A percentile compares a stretch with the other conserved stretches of the same genome.
Evolutionary conservation across 1,140 invertebrate genomes (phyloP).

Genomic region (Aradophagus sp.): DNA sequence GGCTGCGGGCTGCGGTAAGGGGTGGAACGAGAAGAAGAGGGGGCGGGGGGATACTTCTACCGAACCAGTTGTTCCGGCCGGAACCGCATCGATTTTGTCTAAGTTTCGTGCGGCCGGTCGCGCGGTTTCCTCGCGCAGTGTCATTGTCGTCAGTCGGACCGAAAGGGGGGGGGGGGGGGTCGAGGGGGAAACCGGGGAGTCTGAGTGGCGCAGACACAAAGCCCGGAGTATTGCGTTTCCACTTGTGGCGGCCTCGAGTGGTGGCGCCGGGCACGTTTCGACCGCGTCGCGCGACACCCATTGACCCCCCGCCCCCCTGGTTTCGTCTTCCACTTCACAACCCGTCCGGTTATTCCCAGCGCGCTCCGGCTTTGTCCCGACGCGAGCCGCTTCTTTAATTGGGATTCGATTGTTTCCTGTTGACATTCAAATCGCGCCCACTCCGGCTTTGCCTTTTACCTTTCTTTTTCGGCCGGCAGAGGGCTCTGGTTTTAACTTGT

Average conservation of each 20-base stretch:
- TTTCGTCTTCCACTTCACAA: slow-evolving; percentile 8
- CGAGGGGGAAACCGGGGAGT: slow-evolving; percentile 1
- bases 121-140: slow-evolving; percentile 65
- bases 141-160: slow-evolving; percentile 66
- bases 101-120: slow-evolving; percentile 48
- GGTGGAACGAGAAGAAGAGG: no score
- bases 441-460: no score
- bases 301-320: slow-evolving; percentile 11
- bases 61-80: slow-evolving; percentile 8
- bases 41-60: no score
- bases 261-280: slow-evolving; percentile 41
- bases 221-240: slow-evolving; percentile 45
- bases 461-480: no score
- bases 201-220: slow-evolving; percentile 35
- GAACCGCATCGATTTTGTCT: slow-evolving; percentile 69
- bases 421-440: slow-evolving; percentile 4
- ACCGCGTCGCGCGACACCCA: slow-evolving; percentile 25
- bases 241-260: slow-evolving; percentile 36
- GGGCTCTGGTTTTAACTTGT: no score
- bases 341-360: no score
- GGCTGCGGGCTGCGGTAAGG: no score
- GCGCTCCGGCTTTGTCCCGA: slow-evolving; percentile 6
- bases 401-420: slow-evolving; percentile 9
- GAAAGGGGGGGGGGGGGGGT: not conserved
- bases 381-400: slow-evolving; percentile 18